A percentile compares a stretch with the other conserved stretches of the same genome.
phyloP scores from a whole-genome alignment of 2,888 invertebrate species.

The Eremobia ochroleuca region DNA sequence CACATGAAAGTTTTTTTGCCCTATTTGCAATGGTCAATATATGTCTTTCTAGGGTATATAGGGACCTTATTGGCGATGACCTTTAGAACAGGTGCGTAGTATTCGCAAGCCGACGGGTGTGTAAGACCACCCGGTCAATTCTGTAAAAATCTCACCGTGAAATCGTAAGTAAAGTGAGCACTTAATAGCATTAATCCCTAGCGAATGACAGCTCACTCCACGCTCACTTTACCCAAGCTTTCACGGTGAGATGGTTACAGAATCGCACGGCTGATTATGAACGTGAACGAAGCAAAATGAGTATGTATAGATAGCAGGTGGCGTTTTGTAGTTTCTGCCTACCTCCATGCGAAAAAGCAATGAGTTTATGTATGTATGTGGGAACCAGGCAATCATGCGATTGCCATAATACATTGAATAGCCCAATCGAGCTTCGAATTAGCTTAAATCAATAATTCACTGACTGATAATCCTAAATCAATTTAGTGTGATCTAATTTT shows the following conservation, averaged over 20 bases:
- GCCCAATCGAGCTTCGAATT: conserved; percentile 19
- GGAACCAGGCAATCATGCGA: conserved; percentile 17
- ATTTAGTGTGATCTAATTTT: conserved; percentile 11
- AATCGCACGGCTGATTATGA: no score
- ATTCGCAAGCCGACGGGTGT: no score
- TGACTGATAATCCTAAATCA: background rate
- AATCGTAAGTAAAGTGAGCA: no score
- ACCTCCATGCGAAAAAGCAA: background rate
- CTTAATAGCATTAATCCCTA: no score
- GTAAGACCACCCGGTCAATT: no score
- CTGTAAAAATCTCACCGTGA: no score
- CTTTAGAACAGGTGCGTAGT: background rate
- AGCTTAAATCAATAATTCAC: conserved; percentile 25
- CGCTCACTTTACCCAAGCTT: no score
- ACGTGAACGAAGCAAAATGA: background rate
- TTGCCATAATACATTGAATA: conserved; percentile 40
- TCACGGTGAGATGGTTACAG: no score
- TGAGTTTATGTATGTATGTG: background rate
- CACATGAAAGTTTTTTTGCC: background rate
- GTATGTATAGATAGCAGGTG: background rate
- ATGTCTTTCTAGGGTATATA: background rate
- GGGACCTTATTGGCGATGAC: background rate
- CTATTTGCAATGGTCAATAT: background rate
- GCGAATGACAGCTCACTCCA: no score
- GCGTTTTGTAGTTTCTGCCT: background rate